Evolutionary conservation across 2,113 vertebrate genomes (phyloP).

Genomic region (Myotis lucifugus): DNA sequence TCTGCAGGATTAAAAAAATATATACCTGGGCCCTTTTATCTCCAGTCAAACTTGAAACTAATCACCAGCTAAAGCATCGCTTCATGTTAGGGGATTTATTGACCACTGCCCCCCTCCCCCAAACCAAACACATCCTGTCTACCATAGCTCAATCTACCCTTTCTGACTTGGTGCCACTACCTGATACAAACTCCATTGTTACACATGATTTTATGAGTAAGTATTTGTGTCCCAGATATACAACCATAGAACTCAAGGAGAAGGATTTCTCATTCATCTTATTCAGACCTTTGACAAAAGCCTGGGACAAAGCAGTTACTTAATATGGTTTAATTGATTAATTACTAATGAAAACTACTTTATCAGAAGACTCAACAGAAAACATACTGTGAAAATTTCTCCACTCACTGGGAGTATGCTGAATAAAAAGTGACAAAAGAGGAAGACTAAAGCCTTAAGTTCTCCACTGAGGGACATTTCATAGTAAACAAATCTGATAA

Average conservation of each 20-base stretch:
- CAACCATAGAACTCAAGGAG: background rate
- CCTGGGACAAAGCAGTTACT: background rate
- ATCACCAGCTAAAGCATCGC: background rate
- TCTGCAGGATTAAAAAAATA: background rate
- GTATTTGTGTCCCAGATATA: background rate
- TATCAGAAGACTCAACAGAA: background rate
- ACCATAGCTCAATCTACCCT: background rate
- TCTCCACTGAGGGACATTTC: background rate
- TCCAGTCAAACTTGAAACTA: background rate
- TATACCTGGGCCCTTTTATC: background rate
- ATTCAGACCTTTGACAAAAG: background rate
- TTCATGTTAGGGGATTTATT: background rate
- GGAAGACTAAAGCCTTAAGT: background rate
- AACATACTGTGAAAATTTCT: background rate
- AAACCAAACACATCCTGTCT: background rate
- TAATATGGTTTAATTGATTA: background rate
- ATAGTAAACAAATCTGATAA: background rate
- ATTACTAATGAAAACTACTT: background rate
- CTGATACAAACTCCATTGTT: background rate
- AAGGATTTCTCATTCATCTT: background rate
- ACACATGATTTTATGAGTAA: background rate
- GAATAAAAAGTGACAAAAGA: background rate
- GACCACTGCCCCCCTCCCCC: background rate
- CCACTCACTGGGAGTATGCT: background rate
- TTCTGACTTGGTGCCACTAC: background rate